These are phyloP conservation scores for Atherinomorus stipes DNA, from an alignment of 2,113 vertebrate genomes.

Conservation along the genomic window DNA sequence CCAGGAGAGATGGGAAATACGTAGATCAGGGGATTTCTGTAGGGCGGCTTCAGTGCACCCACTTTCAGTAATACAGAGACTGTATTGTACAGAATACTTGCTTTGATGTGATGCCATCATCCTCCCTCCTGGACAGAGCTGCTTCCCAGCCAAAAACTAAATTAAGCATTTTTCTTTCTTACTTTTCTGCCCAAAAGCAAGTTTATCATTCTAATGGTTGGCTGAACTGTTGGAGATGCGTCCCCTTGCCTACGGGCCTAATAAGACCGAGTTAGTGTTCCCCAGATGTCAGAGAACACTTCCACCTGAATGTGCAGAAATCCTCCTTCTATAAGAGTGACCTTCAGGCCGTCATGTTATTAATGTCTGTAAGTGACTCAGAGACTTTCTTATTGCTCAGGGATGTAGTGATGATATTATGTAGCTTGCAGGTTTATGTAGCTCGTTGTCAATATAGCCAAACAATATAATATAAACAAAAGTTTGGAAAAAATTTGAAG, in stretches of 20 bases:
- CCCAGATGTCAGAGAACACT: constrained; percentile 20
- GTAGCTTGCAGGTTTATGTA: too few species aligned
- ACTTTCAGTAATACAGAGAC: constrained; percentile 7
- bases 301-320: constrained; percentile 12
- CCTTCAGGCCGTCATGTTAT: background rate
- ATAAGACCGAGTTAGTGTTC: constrained; percentile 49
- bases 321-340: constrained; percentile 13
- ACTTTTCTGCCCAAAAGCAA: background rate
- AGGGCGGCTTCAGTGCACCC: constrained; percentile 10
- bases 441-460: too few species aligned
- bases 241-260: constrained; percentile 54
- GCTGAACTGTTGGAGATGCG: constrained; percentile 7
- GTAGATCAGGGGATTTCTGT: constrained; percentile 14
- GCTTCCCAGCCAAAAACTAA: constrained; percentile 7
- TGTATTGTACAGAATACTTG: background rate
- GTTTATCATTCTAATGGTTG: constrained; percentile 33
- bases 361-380: too few species aligned
- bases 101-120: constrained; percentile 27
- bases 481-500: too few species aligned
- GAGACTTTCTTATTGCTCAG: constrained; percentile 21
- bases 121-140: background rate
- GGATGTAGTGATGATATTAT: constrained; percentile 34
- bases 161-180: background rate
- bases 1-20: constrained; percentile 15
- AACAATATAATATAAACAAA: too few species aligned